Percentiles rank a stretch among this genome's conserved stretches.
phyloP scores from a whole-genome alignment of 1,140 invertebrate genomes.

The Drosophila sulfurigaster region DNA sequence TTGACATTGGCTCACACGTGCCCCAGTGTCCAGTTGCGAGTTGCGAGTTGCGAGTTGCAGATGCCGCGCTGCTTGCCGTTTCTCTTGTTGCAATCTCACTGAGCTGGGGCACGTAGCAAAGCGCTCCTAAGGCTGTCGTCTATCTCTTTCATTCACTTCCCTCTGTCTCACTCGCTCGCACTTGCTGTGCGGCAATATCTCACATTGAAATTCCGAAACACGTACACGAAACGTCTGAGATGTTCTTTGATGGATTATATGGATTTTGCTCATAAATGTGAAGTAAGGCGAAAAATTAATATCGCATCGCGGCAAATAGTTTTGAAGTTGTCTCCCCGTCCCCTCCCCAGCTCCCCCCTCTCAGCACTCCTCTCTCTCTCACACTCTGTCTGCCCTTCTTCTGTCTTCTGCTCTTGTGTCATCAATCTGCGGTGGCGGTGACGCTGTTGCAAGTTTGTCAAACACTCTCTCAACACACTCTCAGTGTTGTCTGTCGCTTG shows the following conservation, averaged over 20 bases:
- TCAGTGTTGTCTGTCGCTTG: neutral
- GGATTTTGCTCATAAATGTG: conserved; percentile 80
- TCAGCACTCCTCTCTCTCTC: neutral
- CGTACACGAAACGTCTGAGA: conserved; percentile 75
- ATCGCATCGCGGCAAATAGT: conserved; percentile 67
- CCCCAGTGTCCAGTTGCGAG: conserved; percentile 17
- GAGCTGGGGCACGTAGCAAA: conserved; percentile 37
- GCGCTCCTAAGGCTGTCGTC: neutral
- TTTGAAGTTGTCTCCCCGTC: conserved; percentile 54
- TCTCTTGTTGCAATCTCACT: conserved; percentile 14
- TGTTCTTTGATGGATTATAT: conserved; percentile 83
- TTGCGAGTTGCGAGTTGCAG: conserved; percentile 2
- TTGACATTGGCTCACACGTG: conserved; percentile 56
- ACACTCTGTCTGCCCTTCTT: neutral
- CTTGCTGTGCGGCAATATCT: conserved; percentile 49
- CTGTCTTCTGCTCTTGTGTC: conserved; percentile 26
- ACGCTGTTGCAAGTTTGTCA: conserved; percentile 65
- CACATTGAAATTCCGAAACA: conserved; percentile 76
- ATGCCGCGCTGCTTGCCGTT: neutral
- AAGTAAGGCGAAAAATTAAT: conserved; percentile 53
- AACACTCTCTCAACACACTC: conserved; percentile 48
- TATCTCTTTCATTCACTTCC: neutral
- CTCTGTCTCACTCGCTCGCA: conserved; percentile 1
- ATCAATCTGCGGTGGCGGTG: conserved; percentile 77
- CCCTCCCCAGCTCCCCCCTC: too few relatives aligned